Conservation (phyloP, 2,888 invertebrate genomes). For the Orthosia gracilis region DNA sequence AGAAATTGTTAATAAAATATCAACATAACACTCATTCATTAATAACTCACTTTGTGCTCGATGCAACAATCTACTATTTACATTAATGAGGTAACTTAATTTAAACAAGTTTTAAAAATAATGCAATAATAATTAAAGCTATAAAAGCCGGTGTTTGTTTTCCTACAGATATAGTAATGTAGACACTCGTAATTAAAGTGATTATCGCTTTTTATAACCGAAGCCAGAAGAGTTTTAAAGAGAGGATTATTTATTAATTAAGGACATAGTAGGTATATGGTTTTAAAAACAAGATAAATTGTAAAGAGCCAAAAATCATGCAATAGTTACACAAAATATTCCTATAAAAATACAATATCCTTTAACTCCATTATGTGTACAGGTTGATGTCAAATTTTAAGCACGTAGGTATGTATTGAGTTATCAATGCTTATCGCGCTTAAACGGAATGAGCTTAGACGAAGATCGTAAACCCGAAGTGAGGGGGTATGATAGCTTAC, state of each 20-base stretch:
- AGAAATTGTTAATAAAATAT: too few relatives aligned
- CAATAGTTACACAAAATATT: neutral
- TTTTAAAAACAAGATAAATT: neutral
- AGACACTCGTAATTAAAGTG: slow-evolving; percentile 24
- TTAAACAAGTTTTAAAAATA: too few relatives aligned
- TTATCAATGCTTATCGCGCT: slow-evolving; percentile 58
- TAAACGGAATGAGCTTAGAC: slow-evolving; percentile 47
- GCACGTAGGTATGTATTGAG: slow-evolving; percentile 40
- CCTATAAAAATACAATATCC: neutral
- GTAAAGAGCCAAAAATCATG: neutral
- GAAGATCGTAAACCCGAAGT: slow-evolving; percentile 34
- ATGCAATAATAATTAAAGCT: too few relatives aligned
- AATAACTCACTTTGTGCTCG: too few relatives aligned
- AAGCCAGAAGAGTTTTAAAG: slow-evolving; percentile 6
- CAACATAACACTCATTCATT: too few relatives aligned
- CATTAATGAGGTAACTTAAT: too few relatives aligned
- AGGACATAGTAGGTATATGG: neutral
- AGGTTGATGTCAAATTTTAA: slow-evolving; percentile 25
- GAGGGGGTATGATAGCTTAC: slow-evolving; percentile 20
- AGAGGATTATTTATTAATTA: slow-evolving; percentile 27
- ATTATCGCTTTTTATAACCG: slow-evolving; percentile 28
- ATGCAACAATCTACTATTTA: too few relatives aligned
- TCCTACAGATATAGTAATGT: slow-evolving; percentile 9
- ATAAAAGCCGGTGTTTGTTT: slow-evolving; percentile 19
- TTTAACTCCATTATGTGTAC: neutral